These are phyloP conservation scores for Drosophila kurseongensis DNA, from an alignment of 1,140 invertebrate species.

Conservation along the genomic window DNA sequence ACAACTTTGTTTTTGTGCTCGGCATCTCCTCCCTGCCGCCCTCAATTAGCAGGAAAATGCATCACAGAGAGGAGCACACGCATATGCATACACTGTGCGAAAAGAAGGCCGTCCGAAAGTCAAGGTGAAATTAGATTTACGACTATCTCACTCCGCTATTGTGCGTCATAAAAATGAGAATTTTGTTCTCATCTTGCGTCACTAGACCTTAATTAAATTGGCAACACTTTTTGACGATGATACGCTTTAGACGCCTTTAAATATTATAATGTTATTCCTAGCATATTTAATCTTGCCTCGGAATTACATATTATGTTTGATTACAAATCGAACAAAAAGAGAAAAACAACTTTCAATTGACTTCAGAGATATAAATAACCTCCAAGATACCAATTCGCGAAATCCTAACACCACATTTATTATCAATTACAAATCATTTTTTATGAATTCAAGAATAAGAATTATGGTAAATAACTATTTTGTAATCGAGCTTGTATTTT, in stretches of 20 bases:
- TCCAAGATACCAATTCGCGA: too few species aligned
- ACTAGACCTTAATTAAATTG: slow-evolving; percentile 38
- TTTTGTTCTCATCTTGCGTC: slow-evolving; percentile 17
- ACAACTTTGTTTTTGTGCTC: slow-evolving; percentile 39
- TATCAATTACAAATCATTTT: too few species aligned
- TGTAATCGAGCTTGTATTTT: neutral
- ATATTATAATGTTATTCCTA: slow-evolving; percentile 9
- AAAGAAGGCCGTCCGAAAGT: slow-evolving; percentile 21
- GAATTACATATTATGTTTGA: neutral
- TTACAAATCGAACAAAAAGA: too few species aligned
- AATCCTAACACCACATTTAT: too few species aligned
- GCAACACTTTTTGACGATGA: slow-evolving; percentile 8
- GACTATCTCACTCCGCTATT: slow-evolving; percentile 7
- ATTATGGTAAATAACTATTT: neutral
- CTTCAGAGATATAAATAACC: too few species aligned
- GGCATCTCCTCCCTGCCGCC: neutral
- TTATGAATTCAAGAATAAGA: too few species aligned
- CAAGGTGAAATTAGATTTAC: slow-evolving; percentile 27
- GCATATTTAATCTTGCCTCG: neutral
- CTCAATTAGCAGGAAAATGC: slow-evolving; percentile 64
- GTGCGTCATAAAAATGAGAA: slow-evolving; percentile 36
- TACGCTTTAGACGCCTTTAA: neutral
- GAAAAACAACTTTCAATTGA: neutral
- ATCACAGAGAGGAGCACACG: slow-evolving; percentile 54
- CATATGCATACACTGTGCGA: slow-evolving; percentile 44